Evolutionary conservation across 1,140 invertebrate genomes (phyloP), one percentile per base, ranked within the genome.

Genomic region (Carposina sasakii): DNA sequence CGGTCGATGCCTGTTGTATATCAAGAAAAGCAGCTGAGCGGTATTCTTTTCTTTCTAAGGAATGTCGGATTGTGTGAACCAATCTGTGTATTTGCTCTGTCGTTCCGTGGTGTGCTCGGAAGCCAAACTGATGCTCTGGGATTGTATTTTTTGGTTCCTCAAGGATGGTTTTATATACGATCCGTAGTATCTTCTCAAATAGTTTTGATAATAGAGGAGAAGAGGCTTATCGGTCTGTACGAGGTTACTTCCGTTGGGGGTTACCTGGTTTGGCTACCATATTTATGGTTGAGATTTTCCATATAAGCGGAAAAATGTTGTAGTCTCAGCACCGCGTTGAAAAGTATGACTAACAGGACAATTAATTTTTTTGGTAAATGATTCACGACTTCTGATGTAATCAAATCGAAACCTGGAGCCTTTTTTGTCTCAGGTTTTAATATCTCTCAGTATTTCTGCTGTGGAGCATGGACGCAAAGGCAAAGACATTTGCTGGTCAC

Each of bases 401-500:
- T n/a, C n/a, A 26, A 26, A 26, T 26, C 24, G 24, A 26, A 26
- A 6, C 24, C n/a, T n/a, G n/a, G n/a, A n/a, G n/a, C n/a, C n/a
- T n/a, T n/a, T n/a, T 45, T 45, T 12, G 17, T 2, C 19, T 45
- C 34, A 15, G 22, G n/a, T 16, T 45, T 2, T 4, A 13, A 45
- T 45, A 22, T 1, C 13, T 15, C 22, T 45, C 34, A n/a, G 22
- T 6, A 45, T 23, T 13, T 45, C 43, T 12, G 2, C 12, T 10
- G 43, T 28, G 2, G 43, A 33, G 1, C 19, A 4, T 16, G 9
- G 30, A 22, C 13, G 12, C 9, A 33, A 13, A 9, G 30, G 43
- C 2, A 45, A 19, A 16, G 43, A 31, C 43, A 45, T 45, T 16
- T 45, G 30, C 19, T 33, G 43, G 19, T 31, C 28, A 9, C 17